These are phyloP conservation scores for Eilema griseolum DNA, from an alignment of 2,888 invertebrate species.

Conservation along the genomic window DNA sequence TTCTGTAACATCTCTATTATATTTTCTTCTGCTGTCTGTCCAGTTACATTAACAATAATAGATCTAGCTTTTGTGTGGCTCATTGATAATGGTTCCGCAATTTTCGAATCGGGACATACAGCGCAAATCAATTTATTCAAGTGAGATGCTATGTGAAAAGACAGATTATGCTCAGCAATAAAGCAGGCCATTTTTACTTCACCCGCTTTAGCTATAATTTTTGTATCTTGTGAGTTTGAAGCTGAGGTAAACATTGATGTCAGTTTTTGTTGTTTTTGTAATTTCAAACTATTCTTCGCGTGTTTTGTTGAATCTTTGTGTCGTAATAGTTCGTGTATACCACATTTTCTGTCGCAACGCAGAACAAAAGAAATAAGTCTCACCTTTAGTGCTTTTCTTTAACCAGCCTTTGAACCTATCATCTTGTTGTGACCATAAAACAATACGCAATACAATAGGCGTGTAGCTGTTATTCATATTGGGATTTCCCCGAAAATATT, in stretches of 20 bases:
- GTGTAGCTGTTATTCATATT: too few relatives aligned
- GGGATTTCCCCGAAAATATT: too few relatives aligned
- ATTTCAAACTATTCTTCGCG: constrained; percentile 1
- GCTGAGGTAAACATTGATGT: neutral
- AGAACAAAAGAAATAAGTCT: constrained; percentile 36
- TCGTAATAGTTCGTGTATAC: constrained; percentile 32
- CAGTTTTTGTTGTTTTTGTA: too few relatives aligned
- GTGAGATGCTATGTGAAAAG: constrained; percentile 44
- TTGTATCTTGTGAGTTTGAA: constrained; percentile 34
- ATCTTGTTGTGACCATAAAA: too few relatives aligned
- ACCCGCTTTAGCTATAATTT: constrained; percentile 23
- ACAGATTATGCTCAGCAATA: constrained; percentile 44
- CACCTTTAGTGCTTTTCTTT: constrained; percentile 34
- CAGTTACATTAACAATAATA: constrained; percentile 34
- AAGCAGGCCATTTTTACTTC: constrained; percentile 43
- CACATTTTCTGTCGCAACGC: constrained; percentile 36
- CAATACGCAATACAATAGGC: too few relatives aligned
- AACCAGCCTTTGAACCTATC: constrained; percentile 34
- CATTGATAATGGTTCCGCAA: constrained; percentile 35
- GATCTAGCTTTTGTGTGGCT: constrained; percentile 41
- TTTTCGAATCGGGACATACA: constrained; percentile 42
- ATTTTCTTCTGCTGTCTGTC: constrained; percentile 12
- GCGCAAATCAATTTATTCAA: constrained; percentile 35
- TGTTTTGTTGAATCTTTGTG: constrained; percentile 33
- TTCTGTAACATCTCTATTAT: too few relatives aligned